phyloP scores from a whole-genome alignment of 2,797 vertebrate species.

The Clarias platycephalus region DNA sequence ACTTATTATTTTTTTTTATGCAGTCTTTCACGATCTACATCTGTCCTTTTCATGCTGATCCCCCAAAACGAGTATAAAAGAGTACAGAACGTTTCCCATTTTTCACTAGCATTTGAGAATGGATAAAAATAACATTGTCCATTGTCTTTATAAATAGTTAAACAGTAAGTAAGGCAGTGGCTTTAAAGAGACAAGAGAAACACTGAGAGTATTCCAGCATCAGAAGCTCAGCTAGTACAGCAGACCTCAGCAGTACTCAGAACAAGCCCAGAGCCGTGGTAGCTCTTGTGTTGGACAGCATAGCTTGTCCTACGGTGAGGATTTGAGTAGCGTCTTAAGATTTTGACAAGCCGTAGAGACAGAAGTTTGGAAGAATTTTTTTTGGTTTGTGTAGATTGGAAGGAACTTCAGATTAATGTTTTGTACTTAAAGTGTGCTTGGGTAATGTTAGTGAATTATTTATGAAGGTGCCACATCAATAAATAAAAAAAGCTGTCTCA shows the following conservation, averaged over 20 bases:
- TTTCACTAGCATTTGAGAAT: not conserved
- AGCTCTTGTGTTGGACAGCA: constrained; percentile 17
- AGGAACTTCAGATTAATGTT: not conserved
- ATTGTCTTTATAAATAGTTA: constrained; percentile 1
- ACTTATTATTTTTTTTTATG: not conserved
- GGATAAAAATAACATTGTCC: constrained; percentile 3
- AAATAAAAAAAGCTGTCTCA: constrained; percentile 13
- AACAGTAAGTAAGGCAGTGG: constrained; percentile 13
- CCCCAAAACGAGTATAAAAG: not conserved
- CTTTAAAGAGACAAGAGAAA: not conserved
- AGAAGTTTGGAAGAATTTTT: constrained; percentile 9
- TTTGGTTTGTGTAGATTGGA: not conserved
- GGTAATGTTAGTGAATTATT: not conserved
- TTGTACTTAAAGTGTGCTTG: constrained; percentile 22
- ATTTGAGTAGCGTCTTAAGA: constrained; percentile 15
- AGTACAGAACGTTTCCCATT: not conserved
- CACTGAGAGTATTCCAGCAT: constrained; percentile 1
- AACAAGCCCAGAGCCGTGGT: constrained; percentile 18
- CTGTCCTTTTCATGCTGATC: not conserved
- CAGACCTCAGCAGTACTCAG: constrained; percentile 13
- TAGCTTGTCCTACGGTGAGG: constrained; percentile 22
- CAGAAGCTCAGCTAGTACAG: constrained; percentile 8
- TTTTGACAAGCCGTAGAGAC: not conserved
- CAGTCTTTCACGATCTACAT: not conserved
- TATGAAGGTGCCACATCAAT: constrained; percentile 16